phyloP scores from a whole-genome alignment of 2,888 invertebrate species.

The Macaria notata region DNA sequence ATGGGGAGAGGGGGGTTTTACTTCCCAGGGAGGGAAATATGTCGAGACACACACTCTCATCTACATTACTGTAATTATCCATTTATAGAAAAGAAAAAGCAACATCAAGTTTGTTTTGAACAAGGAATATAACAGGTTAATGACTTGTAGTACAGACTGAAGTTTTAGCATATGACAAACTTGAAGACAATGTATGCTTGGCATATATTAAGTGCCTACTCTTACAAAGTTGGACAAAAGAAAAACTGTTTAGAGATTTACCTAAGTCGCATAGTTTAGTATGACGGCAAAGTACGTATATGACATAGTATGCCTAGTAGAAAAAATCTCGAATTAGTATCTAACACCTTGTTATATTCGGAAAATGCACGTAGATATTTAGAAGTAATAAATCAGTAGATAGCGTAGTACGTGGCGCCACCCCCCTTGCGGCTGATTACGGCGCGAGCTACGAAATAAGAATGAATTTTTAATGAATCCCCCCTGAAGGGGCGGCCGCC shows the following conservation, averaged over 20 bases:
- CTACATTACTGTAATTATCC: slow-evolving; percentile 79
- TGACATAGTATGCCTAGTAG: too few species aligned
- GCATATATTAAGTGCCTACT: slow-evolving; percentile 22
- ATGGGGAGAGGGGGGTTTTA: slow-evolving; percentile 41
- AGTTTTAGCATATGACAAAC: slow-evolving; percentile 19
- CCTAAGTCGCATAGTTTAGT: too few species aligned
- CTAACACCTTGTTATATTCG: slow-evolving; percentile 1
- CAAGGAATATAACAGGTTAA: slow-evolving; percentile 27
- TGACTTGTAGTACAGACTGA: slow-evolving; percentile 22
- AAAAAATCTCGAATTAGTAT: not conserved
- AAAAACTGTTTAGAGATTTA: not conserved
- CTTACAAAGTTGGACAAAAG: not conserved
- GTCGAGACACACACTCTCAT: slow-evolving; percentile 65
- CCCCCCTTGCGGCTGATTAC: slow-evolving; percentile 72
- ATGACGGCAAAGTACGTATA: too few species aligned
- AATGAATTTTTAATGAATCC: slow-evolving; percentile 81
- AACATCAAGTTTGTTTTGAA: slow-evolving; percentile 43
- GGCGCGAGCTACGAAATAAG: slow-evolving; percentile 71
- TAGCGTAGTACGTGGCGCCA: slow-evolving; percentile 53
- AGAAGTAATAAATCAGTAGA: slow-evolving; percentile 60
- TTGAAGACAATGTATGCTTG: slow-evolving; percentile 16
- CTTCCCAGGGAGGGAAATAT: slow-evolving; percentile 59
- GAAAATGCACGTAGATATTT: slow-evolving; percentile 29
- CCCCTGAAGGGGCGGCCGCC: slow-evolving; percentile 37
- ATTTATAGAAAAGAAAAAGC: slow-evolving; percentile 64